Evolutionary conservation across 2,888 invertebrate genomes (phyloP).

Genomic region (Mechanitis messenoides): DNA sequence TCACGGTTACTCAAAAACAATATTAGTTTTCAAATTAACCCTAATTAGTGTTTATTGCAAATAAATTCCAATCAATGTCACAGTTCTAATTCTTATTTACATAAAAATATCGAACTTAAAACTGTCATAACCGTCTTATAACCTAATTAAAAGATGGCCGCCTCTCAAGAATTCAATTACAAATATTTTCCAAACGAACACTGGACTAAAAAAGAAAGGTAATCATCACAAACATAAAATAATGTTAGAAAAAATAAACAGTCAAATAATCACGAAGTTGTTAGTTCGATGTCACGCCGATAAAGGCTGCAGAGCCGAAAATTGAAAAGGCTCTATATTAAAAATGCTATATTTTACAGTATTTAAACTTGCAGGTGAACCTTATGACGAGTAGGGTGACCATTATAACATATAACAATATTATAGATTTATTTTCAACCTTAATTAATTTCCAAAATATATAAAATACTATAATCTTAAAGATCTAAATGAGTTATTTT

Average conservation of each 20-base stretch:
- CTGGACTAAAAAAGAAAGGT: constrained; percentile 58
- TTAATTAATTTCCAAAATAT: no score
- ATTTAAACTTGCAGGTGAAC: constrained; percentile 71
- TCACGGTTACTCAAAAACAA: constrained; percentile 5
- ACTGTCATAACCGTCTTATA: constrained; percentile 24
- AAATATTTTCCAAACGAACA: constrained; percentile 24
- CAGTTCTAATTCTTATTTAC: constrained; percentile 17
- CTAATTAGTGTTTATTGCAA: constrained; percentile 19
- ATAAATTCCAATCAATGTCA: constrained; percentile 28
- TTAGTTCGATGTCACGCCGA: constrained; percentile 75
- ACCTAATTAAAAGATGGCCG: constrained; percentile 28
- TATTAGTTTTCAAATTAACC: constrained; percentile 12
- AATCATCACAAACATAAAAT: constrained; percentile 55
- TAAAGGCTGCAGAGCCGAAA: constrained; percentile 70
- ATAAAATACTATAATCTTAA: no score
- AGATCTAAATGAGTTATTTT: not conserved
- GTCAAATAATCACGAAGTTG: constrained; percentile 58
- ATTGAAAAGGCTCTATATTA: constrained; percentile 74
- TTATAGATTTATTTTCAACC: no score
- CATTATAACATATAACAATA: constrained; percentile 30
- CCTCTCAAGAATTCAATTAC: constrained; percentile 46
- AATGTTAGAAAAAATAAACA: constrained; percentile 42
- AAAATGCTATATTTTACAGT: constrained; percentile 73
- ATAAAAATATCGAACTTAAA: constrained; percentile 23
- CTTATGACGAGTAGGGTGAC: constrained; percentile 55